Conservation (phyloP, 2,797 vertebrate genomes). For the Cephalopachus bancanus region DNA sequence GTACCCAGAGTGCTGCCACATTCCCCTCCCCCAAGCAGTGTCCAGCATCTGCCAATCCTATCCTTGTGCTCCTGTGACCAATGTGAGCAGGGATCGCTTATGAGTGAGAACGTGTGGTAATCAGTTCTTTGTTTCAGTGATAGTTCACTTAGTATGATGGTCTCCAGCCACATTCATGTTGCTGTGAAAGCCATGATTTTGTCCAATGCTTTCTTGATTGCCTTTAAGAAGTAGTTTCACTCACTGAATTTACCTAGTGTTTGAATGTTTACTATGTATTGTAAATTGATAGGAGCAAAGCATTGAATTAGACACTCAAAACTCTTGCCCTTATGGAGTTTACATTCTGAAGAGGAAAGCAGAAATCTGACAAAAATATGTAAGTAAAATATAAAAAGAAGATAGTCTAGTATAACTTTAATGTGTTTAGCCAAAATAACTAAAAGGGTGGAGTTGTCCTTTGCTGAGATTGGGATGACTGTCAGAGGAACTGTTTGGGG, state of each 20-base stretch:
- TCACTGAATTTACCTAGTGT: neutral
- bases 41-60: too few species aligned
- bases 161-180: too few species aligned
- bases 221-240: neutral
- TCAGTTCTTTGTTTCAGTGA: too few species aligned
- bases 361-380: neutral
- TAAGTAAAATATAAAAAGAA: neutral
- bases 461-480: neutral
- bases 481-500: neutral
- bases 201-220: neutral
- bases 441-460: neutral
- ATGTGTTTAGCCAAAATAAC: neutral
- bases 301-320: neutral
- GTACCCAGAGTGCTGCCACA: too few species aligned
- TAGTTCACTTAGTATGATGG: too few species aligned
- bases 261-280: neutral
- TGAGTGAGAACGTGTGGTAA: too few species aligned
- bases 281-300: neutral
- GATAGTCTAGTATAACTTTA: neutral
- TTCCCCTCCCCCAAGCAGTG: too few species aligned
- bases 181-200: too few species aligned
- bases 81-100: too few species aligned
- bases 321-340: neutral
- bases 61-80: too few species aligned
- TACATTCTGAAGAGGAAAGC: neutral